A percentile compares a stretch with the other conserved stretches of the same genome.
These are phyloP conservation scores for Vulpes lagopus DNA, from an alignment of 2,113 vertebrate species.

Conservation along the genomic window DNA sequence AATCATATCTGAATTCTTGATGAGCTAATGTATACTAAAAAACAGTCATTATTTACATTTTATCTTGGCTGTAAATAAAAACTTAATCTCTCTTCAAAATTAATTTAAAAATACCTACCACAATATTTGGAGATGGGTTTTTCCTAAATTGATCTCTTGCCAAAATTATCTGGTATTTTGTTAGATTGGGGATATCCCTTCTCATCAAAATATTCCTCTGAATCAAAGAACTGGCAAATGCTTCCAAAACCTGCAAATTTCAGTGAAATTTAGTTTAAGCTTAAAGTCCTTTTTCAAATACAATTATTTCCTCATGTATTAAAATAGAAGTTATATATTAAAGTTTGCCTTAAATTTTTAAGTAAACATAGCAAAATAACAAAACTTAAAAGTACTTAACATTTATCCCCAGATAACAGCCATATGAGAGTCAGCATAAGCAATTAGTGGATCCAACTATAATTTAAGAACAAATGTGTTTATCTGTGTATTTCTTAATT, in stretches of 20 bases:
- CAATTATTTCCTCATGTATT: conserved; percentile 7
- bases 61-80: background rate
- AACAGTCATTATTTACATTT: conserved; percentile 29
- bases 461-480: background rate
- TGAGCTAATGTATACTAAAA: background rate
- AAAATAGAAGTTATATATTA: background rate
- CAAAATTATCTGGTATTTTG: conserved; percentile 97
- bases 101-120: conserved; percentile 84
- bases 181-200: conserved; percentile 91
- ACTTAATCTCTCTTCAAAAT: conserved; percentile 44
- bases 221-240: conserved; percentile 92
- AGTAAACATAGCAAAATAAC: conserved; percentile 20
- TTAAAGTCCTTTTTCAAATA: conserved; percentile 21
- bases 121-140: conserved; percentile 90
- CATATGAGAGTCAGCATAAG: background rate
- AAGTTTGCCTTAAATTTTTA: conserved; percentile 57
- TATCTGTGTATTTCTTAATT: conserved; percentile 28
- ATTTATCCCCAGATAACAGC: background rate
- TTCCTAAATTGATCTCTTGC: conserved; percentile 96
- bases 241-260: conserved; percentile 91
- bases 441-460: background rate
- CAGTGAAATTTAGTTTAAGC: conserved; percentile 64
- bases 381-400: conserved; percentile 22
- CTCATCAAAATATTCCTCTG: conserved; percentile 89
- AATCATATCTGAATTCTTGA: conserved; percentile 11